Percentiles rank a stretch among this genome's conserved stretches.
phyloP scores from a whole-genome alignment of 2,113 vertebrate genomes.

The Entelurus aequoreus region DNA sequence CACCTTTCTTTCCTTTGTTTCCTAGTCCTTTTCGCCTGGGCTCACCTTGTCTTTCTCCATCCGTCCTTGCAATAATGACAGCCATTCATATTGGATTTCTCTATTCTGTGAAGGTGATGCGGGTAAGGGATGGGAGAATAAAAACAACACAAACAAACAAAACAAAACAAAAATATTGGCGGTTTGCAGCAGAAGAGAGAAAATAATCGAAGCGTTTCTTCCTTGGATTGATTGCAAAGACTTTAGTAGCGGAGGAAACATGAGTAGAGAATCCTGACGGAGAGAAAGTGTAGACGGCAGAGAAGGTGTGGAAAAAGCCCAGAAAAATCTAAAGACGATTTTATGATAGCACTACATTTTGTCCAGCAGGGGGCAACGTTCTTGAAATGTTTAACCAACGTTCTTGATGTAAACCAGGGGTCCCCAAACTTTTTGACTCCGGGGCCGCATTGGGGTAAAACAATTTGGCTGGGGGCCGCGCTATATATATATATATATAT shows the following conservation, averaged over 20 bases:
- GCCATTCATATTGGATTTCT: constrained; percentile 65
- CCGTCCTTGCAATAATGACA: constrained; percentile 63
- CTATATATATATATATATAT: too few species aligned
- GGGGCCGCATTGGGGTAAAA: too few species aligned
- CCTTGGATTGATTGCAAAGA: constrained; percentile 20
- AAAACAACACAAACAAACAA: constrained; percentile 8
- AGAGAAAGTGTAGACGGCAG: too few species aligned
- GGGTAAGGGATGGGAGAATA: constrained; percentile 32
- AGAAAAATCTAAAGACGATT: too few species aligned
- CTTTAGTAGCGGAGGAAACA: constrained; percentile 1
- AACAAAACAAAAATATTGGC: background rate
- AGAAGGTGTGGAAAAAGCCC: too few species aligned
- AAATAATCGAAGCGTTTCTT: constrained; percentile 11
- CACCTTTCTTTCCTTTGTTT: constrained; percentile 38
- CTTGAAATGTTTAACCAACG: too few species aligned
- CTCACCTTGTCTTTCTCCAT: constrained; percentile 22
- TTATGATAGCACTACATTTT: too few species aligned
- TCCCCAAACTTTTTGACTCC: too few species aligned
- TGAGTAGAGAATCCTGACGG: background rate
- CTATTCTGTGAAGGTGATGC: constrained; percentile 51
- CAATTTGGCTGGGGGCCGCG: too few species aligned
- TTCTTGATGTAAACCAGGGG: too few species aligned
- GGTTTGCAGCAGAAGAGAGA: constrained; percentile 6
- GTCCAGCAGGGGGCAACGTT: too few species aligned
- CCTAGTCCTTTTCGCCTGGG: constrained; percentile 45